Conservation (phyloP, 2,113 vertebrate species). For the Hepsetus odoe region DNA sequence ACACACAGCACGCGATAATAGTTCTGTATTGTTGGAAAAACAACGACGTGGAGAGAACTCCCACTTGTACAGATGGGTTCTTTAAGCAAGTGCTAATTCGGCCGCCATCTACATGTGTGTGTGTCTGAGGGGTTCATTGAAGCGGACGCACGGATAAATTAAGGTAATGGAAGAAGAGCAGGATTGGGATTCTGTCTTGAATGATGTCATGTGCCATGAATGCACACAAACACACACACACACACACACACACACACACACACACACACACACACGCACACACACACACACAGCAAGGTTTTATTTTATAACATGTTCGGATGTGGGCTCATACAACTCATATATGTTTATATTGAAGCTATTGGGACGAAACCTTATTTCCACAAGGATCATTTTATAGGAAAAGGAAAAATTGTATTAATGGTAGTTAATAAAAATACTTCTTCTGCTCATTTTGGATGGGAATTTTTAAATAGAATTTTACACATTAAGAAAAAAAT, state of each 20-base stretch:
- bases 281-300: neutral
- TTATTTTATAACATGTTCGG: neutral
- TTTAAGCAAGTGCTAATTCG: conserved; percentile 37
- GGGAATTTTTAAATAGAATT: too few species aligned
- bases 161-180: conserved; percentile 43
- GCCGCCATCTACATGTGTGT: neutral
- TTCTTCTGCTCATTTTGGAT: too few species aligned
- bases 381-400: too few species aligned
- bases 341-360: neutral
- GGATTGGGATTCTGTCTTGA: conserved; percentile 5
- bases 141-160: conserved; percentile 16
- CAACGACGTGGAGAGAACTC: neutral
- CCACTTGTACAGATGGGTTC: neutral
- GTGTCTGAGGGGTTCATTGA: conserved; percentile 7
- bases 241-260: neutral
- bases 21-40: conserved; percentile 7
- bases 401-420: too few species aligned
- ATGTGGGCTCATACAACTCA: neutral
- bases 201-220: conserved; percentile 28
- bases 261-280: conserved; percentile 9
- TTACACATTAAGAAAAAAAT: too few species aligned
- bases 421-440: too few species aligned
- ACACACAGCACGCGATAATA: neutral
- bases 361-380: too few species aligned
- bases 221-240: too few species aligned